Base-by-base conservation (phyloP, 2,113 vertebrate genomes). In the Lota lota region DNA sequence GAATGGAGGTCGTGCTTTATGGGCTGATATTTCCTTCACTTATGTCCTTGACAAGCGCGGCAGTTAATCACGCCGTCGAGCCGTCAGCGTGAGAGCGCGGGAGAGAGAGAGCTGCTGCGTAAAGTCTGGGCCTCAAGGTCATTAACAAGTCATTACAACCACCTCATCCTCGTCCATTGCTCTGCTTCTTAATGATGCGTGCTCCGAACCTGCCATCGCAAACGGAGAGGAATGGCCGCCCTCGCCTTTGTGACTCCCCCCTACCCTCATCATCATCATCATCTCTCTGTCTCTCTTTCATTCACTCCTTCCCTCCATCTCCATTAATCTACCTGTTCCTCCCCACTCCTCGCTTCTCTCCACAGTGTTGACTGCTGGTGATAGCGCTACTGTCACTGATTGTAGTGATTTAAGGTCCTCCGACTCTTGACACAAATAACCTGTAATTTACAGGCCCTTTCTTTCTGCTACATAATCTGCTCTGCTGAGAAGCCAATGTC, bases 361-460 rank as follows among this genome's bases (percentile, higher is more conserved):
- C 11, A 5, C 36, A 10, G 36, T 40, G 36, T 40, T 40, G 36
- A 40, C 36, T 40, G 36, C 36, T 40, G 5, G 36, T 40, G 36
- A 40, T 40, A 11, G 5, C 36, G 5, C 36, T 40, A 40, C 36
- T 40, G 36, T 40, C 36, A 40, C 6, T 40, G 36, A 40, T 40
- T 40, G 36, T 40, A 20, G 79, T 78, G 83, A 88, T 78, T 88
- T 85, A 89, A 81, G 36, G 61, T 83, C 76, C 72, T 81, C 64
- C 66, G 68, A 68, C 63, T 81, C 78, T 12, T 78, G 86, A 84
- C 85, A 85, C 73, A 84, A 86, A 90, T 91, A 70, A 88, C 81
- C 54, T 64, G 80, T 84, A 83, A 87, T 89, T 85, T 88, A 86
- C 73, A 66, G 77, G 77, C 68, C 51, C 76, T 11, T 66, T 69